Conservation (phyloP, 1,140 invertebrate genomes). For the Cotesia vestalis region DNA sequence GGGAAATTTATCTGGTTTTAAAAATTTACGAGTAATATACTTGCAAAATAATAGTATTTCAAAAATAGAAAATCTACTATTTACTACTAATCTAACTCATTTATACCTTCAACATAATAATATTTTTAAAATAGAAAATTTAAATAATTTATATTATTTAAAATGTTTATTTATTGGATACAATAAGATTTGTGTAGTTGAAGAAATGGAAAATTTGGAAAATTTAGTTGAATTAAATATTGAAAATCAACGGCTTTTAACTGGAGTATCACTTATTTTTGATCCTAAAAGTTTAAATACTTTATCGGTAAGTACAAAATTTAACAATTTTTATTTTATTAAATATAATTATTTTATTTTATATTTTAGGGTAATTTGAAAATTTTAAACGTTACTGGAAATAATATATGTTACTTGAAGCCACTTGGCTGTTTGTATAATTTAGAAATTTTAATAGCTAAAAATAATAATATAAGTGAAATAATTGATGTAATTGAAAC, state of each 20-base stretch:
- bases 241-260: slow-evolving; percentile 71
- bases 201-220: slow-evolving; percentile 71
- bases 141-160: slow-evolving; percentile 68
- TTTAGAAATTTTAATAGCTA: slow-evolving; percentile 62
- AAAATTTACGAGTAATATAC: slow-evolving; percentile 70
- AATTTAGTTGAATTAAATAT: slow-evolving; percentile 74
- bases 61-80: slow-evolving; percentile 71
- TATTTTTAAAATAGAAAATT: slow-evolving; percentile 72
- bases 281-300: slow-evolving; percentile 70
- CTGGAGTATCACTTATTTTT: slow-evolving; percentile 71
- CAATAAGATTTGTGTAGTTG: slow-evolving; percentile 74
- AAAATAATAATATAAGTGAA: slow-evolving; percentile 64
- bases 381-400: slow-evolving; percentile 66
- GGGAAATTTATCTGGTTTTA: slow-evolving; percentile 65
- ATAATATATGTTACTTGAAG: slow-evolving; percentile 62
- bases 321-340: slow-evolving; percentile 28
- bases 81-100: slow-evolving; percentile 69
- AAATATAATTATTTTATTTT: slow-evolving; percentile 13
- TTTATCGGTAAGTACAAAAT: slow-evolving; percentile 67
- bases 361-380: slow-evolving; percentile 57
- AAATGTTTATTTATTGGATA: slow-evolving; percentile 74
- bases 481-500: slow-evolving; percentile 64
- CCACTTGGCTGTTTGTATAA: slow-evolving; percentile 58
- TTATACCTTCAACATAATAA: slow-evolving; percentile 77
- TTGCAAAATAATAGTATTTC: slow-evolving; percentile 72